A percentile compares a stretch with the other conserved stretches of the same genome.
Evolutionary conservation across 1,140 invertebrate species (phyloP).

Genomic region (Trialeurodes vaporariorum): DNA sequence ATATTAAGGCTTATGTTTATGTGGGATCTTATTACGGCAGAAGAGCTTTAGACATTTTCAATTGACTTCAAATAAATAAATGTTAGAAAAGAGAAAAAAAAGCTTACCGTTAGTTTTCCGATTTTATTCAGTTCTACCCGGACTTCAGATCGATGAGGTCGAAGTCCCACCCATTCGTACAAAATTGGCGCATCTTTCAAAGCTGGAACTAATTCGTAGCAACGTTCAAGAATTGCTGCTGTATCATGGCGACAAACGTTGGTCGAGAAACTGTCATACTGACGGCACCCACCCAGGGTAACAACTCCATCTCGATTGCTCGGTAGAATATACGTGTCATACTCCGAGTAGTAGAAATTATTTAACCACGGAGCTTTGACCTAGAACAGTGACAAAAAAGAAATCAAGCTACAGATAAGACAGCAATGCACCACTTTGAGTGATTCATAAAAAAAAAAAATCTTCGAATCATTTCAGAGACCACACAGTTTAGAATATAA

Average conservation of each 20-base stretch:
- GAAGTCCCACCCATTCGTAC: slow-evolving; percentile 55
- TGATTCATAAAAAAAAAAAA: too few relatives aligned
- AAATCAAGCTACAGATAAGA: too few relatives aligned
- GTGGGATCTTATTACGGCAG: too few relatives aligned
- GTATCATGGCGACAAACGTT: slow-evolving; percentile 56
- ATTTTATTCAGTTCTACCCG: slow-evolving; percentile 47
- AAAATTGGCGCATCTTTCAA: slow-evolving; percentile 46
- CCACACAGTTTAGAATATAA: too few relatives aligned
- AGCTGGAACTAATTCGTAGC: slow-evolving; percentile 54
- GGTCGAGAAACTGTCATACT: slow-evolving; percentile 63
- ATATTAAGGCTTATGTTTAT: too few relatives aligned
- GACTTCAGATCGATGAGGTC: slow-evolving; percentile 51
- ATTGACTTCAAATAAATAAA: too few relatives aligned
- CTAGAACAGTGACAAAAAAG: too few relatives aligned
- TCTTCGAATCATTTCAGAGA: too few relatives aligned
- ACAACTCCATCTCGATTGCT: slow-evolving; percentile 46
- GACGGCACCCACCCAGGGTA: slow-evolving; percentile 72
- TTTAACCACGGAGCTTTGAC: slow-evolving; percentile 82
- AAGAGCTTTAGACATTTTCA: too few relatives aligned
- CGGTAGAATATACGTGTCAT: slow-evolving; percentile 76
- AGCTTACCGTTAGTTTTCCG: not conserved
- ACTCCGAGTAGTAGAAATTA: slow-evolving; percentile 69
- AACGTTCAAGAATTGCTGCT: slow-evolving; percentile 59
- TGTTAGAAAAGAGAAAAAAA: not conserved
- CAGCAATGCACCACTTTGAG: too few relatives aligned